Evolutionary conservation across 2,113 vertebrate species (phyloP).

Genomic region (Mormyrus lacerda): DNA sequence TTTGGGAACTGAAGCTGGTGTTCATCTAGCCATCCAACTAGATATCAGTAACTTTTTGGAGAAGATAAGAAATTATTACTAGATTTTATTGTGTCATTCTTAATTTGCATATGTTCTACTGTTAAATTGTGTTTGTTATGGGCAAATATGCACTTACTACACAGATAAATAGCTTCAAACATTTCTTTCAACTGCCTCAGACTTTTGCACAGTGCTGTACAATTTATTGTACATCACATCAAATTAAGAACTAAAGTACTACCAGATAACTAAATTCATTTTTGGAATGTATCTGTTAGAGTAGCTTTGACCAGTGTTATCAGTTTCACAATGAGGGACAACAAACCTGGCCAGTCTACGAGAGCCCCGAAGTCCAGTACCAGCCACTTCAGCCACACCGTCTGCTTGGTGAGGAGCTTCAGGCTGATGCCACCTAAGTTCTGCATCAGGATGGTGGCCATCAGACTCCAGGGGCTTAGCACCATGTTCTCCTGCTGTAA

Average conservation of each 20-base stretch:
- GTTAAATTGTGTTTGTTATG: not conserved
- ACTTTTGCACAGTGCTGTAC: not conserved
- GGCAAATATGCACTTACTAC: not conserved
- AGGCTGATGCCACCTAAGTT: slow-evolving; percentile 64
- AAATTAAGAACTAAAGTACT: not conserved
- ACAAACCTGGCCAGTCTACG: slow-evolving; percentile 76
- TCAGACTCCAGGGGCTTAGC: slow-evolving; percentile 76
- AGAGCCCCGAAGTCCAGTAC: slow-evolving; percentile 69
- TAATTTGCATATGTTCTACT: not conserved
- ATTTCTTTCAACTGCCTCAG: not conserved
- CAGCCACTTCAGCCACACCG: slow-evolving; percentile 76
- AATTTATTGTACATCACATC: not conserved
- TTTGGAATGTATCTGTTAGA: not conserved
- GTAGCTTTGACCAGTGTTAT: not conserved
- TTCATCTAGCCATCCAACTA: not conserved
- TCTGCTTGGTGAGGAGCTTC: slow-evolving; percentile 64
- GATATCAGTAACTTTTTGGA: not conserved
- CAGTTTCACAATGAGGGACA: not conserved
- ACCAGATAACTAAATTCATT: not conserved
- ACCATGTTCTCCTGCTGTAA: slow-evolving; percentile 77
- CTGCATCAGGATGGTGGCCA: slow-evolving; percentile 74
- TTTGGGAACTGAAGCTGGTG: not conserved
- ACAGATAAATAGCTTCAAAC: not conserved
- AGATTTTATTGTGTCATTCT: not conserved
- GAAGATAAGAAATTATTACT: not conserved